Base-by-base conservation (phyloP, 53 echinoderm and acorn worm genomes). In the Crossaster papposus region DNA sequence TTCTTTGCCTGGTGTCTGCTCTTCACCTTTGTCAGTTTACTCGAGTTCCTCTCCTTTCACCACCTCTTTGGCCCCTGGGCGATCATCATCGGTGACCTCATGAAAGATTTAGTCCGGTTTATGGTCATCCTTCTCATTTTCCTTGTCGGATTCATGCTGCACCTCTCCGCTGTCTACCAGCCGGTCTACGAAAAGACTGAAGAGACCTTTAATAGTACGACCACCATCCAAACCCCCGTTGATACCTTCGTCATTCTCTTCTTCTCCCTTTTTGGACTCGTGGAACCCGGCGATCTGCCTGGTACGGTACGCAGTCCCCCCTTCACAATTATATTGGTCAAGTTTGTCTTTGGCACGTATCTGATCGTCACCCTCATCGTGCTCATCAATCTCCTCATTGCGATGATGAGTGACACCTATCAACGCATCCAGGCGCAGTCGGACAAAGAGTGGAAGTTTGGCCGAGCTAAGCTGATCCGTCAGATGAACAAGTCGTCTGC, bases 381-480 rank as follows among this genome's bases (percentile, higher is more conserved):
- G 52, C 81, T 97, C 52, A 97, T 97, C 89, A 97, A 97, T 82
- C 87, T 97, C 30, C 88, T 97, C 80, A 97, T 97, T 35, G 98
- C 98, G 89, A 97, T 97, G 98, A 97, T 97, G 98, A 96, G 96
- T n/a, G 98, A 97, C 58, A 97, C 98, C 52, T 97, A 97, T 83
- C 98, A 97, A 86, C 85, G 98, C 20, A 97, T 97, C 65, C 98
- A 97, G 88, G 98, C 95, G 0, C 98, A 97, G 91, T 97, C 98
- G 0, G 98, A 97, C 73, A 90, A 82, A 26, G 98, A 97, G 83
- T 97, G 98, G 98, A 97, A 97, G 89, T 97, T 96, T 86, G 98
- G 96, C 14, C 82, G 98, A 80, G 98, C 98, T 32, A 94, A 94
- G 91, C 89, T 97, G 64, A 97, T 97, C 73, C 81, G 98, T 37